Evolutionary conservation across 1,140 invertebrate genomes (phyloP).

Genomic region (Caenorhabditis remanei): DNA sequence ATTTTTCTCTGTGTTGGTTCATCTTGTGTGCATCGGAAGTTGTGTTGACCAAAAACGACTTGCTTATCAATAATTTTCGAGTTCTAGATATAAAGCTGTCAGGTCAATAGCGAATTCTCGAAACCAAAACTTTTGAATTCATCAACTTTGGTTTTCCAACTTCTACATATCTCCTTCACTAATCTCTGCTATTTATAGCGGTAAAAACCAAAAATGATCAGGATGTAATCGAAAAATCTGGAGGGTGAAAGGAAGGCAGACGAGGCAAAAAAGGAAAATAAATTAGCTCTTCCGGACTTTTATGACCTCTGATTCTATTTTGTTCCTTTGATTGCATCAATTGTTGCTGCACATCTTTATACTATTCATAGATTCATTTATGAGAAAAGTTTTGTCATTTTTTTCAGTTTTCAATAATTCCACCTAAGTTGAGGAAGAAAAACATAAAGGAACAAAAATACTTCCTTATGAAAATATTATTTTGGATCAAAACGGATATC

Average conservation of each 20-base stretch:
- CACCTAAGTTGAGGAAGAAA: no score
- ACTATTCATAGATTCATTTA: neutral
- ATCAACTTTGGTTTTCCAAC: slow-evolving; percentile 8
- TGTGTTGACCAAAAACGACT: neutral
- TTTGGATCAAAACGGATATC: no score
- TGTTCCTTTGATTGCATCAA: slow-evolving; percentile 43
- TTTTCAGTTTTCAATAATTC: no score
- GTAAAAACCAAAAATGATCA: slow-evolving; percentile 27
- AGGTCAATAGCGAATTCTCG: neutral
- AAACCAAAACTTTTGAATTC: neutral
- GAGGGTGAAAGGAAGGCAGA: neutral
- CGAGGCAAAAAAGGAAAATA: slow-evolving; percentile 39
- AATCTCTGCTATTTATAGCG: slow-evolving; percentile 16
- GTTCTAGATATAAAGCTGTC: neutral
- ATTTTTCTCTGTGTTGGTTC: neutral
- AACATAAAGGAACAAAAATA: neutral
- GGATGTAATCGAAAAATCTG: slow-evolving; percentile 47
- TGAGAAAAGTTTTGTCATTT: no score
- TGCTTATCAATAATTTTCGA: neutral
- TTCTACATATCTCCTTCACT: neutral
- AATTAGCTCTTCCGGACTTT: slow-evolving; percentile 54
- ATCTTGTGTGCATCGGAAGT: neutral
- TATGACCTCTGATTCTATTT: slow-evolving; percentile 37
- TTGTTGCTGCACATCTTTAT: slow-evolving; percentile 17
- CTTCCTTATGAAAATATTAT: neutral